phyloP scores from a whole-genome alignment of 1,140 invertebrate genomes.

The Drosophila aff. region DNA sequence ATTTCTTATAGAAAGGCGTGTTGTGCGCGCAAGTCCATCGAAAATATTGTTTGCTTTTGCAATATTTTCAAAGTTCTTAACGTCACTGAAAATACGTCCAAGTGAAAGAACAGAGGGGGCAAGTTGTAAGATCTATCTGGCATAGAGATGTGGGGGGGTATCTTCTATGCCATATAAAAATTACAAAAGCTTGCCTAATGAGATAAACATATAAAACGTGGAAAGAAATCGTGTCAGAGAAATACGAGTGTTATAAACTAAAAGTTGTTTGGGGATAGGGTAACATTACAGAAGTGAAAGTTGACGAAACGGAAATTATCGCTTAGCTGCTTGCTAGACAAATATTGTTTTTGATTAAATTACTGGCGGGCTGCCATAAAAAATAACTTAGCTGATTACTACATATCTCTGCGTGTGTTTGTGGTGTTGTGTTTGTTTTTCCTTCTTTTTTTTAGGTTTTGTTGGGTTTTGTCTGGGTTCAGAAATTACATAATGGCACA shows the following conservation, averaged over 20 bases:
- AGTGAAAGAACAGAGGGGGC: background rate
- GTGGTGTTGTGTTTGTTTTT: constrained; percentile 12
- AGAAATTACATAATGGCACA: constrained; percentile 88
- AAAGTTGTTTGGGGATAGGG: background rate
- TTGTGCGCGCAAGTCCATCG: constrained; percentile 52
- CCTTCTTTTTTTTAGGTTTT: constrained; percentile 1
- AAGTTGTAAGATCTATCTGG: constrained; percentile 68
- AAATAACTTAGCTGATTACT: constrained; percentile 52
- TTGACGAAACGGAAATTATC: constrained; percentile 31
- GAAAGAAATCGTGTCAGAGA: constrained; percentile 14
- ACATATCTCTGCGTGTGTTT: constrained; percentile 42
- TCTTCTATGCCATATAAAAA: constrained; percentile 75
- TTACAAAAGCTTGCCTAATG: constrained; percentile 40
- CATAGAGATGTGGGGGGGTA: constrained; percentile 8
- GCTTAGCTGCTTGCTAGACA: constrained; percentile 29
- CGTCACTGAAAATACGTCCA: constrained; percentile 29
- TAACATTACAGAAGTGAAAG: background rate
- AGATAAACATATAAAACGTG: constrained; percentile 15
- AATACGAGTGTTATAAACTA: constrained; percentile 14
- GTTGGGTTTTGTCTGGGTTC: constrained; percentile 17
- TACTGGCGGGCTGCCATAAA: constrained; percentile 37
- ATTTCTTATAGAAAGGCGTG: constrained; percentile 26
- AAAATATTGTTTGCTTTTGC: constrained; percentile 53
- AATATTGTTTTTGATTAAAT: constrained; percentile 41
- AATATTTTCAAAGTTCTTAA: constrained; percentile 65